Percentiles rank a stretch among this genome's conserved stretches.
phyloP scores from a whole-genome alignment of 2,797 vertebrate genomes.

The Cirrhinus molitorella region DNA sequence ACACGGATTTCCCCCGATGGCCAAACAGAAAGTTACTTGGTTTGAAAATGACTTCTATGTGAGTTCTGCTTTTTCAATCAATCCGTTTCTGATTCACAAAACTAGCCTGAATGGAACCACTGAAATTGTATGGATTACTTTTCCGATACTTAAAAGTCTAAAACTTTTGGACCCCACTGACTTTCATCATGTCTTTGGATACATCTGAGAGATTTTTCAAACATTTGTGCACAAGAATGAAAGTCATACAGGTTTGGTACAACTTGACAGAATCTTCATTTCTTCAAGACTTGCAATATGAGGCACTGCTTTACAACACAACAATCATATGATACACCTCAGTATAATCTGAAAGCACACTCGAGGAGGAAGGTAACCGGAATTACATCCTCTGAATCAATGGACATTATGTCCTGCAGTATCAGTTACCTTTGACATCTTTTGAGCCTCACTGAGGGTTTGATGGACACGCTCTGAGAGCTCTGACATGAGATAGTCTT shows the following conservation, averaged over 20 bases:
- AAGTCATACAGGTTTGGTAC: not conserved
- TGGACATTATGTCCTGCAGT: conserved; percentile 18
- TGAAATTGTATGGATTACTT: not conserved
- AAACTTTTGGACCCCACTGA: not conserved
- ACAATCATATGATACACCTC: conserved; percentile 22
- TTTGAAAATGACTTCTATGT: not conserved
- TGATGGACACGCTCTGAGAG: conserved; percentile 5
- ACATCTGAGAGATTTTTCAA: not conserved
- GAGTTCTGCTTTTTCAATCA: not conserved
- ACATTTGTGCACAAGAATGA: not conserved
- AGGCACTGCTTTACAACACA: not conserved
- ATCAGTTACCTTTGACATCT: conserved; percentile 42
- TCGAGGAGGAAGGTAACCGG: conserved; percentile 21
- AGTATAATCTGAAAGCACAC: not conserved
- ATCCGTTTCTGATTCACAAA: not conserved
- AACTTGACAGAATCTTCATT: not conserved
- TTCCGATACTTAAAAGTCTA: not conserved
- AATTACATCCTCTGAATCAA: conserved; percentile 39
- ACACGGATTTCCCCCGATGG: not conserved
- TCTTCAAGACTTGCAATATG: not conserved
- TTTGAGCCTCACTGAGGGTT: not conserved
- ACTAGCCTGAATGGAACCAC: not conserved
- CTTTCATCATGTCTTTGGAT: not conserved
- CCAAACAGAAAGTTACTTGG: not conserved
- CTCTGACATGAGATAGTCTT: conserved; percentile 23